Conservation (phyloP, 2,113 vertebrate genomes). For the Heterotis niloticus region DNA sequence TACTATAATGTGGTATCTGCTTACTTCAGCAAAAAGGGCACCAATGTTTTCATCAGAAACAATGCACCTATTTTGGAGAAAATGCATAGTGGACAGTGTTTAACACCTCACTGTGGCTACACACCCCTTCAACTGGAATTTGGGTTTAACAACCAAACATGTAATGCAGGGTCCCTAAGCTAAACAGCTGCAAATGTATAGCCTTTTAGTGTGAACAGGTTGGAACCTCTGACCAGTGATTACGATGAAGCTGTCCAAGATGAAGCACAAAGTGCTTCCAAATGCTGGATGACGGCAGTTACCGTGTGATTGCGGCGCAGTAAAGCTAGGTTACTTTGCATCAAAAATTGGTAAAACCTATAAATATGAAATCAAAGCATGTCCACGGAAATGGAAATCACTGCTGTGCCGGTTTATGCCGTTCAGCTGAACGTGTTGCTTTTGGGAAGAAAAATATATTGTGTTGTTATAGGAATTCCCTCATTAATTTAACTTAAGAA, state of each 20-base stretch:
- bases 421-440: neutral
- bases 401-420: neutral
- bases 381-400: neutral
- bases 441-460: neutral
- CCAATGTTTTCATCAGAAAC: neutral
- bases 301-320: neutral
- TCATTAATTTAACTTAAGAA: slow-evolving; percentile 1
- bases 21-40: neutral
- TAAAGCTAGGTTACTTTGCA: neutral
- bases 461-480: neutral
- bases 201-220: neutral
- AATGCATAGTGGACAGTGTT: slow-evolving; percentile 9
- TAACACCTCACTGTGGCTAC: neutral
- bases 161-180: slow-evolving; percentile 1
- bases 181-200: neutral
- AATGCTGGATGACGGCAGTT: neutral
- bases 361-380: neutral
- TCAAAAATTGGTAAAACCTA: neutral
- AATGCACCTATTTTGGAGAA: slow-evolving; percentile 10
- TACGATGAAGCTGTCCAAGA: neutral
- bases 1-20: neutral
- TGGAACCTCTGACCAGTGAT: neutral
- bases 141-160: neutral
- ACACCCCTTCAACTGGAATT: neutral
- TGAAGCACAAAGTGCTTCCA: neutral